Evolutionary conservation across 1,140 invertebrate species (phyloP).

Genomic region (Temnothorax nylanderi): DNA sequence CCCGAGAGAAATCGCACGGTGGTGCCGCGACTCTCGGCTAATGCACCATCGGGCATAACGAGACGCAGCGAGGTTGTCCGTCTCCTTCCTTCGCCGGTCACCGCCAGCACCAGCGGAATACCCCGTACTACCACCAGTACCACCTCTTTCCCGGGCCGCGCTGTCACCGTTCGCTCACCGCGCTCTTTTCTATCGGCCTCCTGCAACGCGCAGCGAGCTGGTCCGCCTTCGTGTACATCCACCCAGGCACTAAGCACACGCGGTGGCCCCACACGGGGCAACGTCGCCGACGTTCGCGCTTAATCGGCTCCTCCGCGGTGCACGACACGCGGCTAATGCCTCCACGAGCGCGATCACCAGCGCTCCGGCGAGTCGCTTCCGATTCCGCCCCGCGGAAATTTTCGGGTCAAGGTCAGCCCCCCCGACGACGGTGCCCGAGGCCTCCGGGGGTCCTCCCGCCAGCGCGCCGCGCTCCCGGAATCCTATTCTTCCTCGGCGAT

Average conservation of each 20-base stretch:
- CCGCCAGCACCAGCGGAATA: slow-evolving; percentile 60
- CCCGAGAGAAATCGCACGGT: slow-evolving; percentile 66
- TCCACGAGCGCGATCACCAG: slow-evolving; percentile 38
- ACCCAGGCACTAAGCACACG: slow-evolving; percentile 52
- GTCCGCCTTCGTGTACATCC: slow-evolving; percentile 63
- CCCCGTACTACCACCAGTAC: slow-evolving; percentile 64
- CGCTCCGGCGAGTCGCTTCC: slow-evolving; percentile 57
- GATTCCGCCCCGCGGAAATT: slow-evolving; percentile 61
- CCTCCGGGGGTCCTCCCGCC: background rate
- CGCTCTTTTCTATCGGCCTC: slow-evolving; percentile 54
- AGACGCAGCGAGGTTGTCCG: slow-evolving; percentile 61
- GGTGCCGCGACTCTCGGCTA: slow-evolving; percentile 70
- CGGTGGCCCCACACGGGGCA: background rate
- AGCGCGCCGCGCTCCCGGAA: background rate
- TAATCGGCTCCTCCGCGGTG: slow-evolving; percentile 40
- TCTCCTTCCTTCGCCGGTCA: slow-evolving; percentile 68
- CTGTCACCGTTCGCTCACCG: slow-evolving; percentile 8
- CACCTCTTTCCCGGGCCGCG: slow-evolving; percentile 49
- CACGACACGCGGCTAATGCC: slow-evolving; percentile 27
- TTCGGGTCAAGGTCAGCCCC: slow-evolving; percentile 66
- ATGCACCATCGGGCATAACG: slow-evolving; percentile 72
- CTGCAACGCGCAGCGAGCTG: slow-evolving; percentile 27
- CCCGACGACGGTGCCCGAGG: slow-evolving; percentile 1
- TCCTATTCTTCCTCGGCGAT: background rate
- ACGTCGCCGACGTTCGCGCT: slow-evolving; percentile 46